Conservation (phyloP, 2,888 invertebrate genomes). For the Tipula confusa region DNA sequence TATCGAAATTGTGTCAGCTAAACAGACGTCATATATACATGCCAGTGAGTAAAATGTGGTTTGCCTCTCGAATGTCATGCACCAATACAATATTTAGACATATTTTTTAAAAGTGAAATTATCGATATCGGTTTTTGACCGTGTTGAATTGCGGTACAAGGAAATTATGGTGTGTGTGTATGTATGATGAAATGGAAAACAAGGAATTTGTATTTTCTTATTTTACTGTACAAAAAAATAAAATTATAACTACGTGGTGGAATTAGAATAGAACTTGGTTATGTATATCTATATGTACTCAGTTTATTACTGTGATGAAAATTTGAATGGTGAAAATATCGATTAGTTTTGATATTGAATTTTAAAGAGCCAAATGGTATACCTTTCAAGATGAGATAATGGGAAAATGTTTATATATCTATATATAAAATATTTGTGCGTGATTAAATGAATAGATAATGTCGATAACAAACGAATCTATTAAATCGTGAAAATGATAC, state of each 20-base stretch:
- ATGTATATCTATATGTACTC: neutral
- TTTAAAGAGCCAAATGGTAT: neutral
- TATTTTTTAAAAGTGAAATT: neutral
- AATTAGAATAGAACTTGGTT: neutral
- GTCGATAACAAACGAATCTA: neutral
- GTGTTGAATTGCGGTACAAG: neutral
- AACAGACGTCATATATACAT: neutral
- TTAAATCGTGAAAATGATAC: neutral
- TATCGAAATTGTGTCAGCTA: neutral
- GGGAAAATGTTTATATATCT: neutral
- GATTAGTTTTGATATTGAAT: neutral
- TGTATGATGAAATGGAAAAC: neutral
- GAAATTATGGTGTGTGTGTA: neutral
- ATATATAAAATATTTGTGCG: neutral
- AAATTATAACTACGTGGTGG: neutral
- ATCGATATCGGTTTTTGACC: neutral
- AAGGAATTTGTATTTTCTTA: neutral
- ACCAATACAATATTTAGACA: neutral
- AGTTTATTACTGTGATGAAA: neutral
- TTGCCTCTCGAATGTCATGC: neutral
- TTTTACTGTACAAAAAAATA: neutral
- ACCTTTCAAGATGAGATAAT: neutral
- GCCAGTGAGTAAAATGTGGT: neutral
- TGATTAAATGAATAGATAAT: conserved; percentile 12
- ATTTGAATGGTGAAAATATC: neutral